Percentiles rank a stretch among this genome's conserved stretches.
Conservation (phyloP, 2,888 invertebrate genomes). For the Habrosyne pyritoides region DNA sequence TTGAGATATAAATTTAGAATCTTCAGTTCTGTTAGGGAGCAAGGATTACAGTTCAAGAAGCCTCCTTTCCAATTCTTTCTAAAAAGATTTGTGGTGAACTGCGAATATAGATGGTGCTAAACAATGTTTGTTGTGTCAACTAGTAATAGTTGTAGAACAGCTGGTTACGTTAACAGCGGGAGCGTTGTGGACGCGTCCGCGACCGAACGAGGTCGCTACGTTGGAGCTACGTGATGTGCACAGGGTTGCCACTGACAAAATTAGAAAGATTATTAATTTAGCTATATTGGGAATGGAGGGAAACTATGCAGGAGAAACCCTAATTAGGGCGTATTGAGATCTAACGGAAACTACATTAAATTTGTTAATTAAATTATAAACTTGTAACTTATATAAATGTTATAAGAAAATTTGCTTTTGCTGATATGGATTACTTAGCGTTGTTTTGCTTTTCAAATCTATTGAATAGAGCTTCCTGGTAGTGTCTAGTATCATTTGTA, state of each 20-base stretch:
- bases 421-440: too few relatives aligned
- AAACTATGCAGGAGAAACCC: background rate
- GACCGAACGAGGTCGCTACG: constrained; percentile 28
- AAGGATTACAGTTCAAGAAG: background rate
- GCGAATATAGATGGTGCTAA: background rate
- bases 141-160: constrained; percentile 24
- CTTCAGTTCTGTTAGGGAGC: background rate
- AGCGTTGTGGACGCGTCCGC: constrained; percentile 23
- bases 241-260: constrained; percentile 20
- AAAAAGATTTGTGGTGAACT: background rate
- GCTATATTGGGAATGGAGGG: too few relatives aligned
- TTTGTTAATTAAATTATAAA: too few relatives aligned
- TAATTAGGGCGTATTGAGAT: background rate
- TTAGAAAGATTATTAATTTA: background rate
- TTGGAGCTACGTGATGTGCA: constrained; percentile 19
- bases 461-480: too few relatives aligned
- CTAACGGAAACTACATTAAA: too few relatives aligned
- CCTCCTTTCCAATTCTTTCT: background rate
- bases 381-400: too few relatives aligned
- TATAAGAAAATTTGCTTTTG: too few relatives aligned
- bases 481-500: too few relatives aligned
- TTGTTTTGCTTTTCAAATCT: background rate
- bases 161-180: constrained; percentile 27
- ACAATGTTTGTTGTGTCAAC: constrained; percentile 9
- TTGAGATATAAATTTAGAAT: too few relatives aligned